These are phyloP conservation scores for Stratiolaelaps scimitus DNA, from an alignment of 1,140 invertebrate genomes.

Conservation along the genomic window DNA sequence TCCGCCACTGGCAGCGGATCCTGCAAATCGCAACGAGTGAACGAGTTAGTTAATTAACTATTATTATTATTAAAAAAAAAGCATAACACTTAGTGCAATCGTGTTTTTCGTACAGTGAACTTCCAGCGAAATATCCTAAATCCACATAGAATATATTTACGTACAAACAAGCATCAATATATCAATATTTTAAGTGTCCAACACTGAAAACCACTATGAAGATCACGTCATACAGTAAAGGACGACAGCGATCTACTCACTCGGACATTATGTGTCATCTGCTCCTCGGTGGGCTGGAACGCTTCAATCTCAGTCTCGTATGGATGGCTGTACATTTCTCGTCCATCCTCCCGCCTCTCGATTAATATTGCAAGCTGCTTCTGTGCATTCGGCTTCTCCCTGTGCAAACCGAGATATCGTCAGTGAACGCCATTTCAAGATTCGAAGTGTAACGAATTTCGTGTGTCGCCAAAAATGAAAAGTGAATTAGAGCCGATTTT, in stretches of 20 bases:
- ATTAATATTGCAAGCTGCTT: constrained; percentile 61
- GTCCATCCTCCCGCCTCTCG: constrained; percentile 51
- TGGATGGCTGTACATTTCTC: constrained; percentile 59
- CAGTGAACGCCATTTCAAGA: no score
- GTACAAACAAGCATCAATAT: no score
- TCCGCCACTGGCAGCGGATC: constrained; percentile 46
- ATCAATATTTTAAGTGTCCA: not conserved
- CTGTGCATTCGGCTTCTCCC: constrained; percentile 71
- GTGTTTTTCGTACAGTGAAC: no score
- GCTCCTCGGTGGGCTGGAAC: constrained; percentile 38
- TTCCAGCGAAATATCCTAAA: no score
- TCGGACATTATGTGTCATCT: constrained; percentile 32
- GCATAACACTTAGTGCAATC: no score
- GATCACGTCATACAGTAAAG: constrained; percentile 32
- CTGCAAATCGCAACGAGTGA: constrained; percentile 1
- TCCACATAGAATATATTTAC: no score
- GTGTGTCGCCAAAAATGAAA: no score
- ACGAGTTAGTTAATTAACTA: not conserved
- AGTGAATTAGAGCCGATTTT: no score
- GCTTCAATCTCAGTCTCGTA: constrained; percentile 70
- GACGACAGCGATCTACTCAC: no score
- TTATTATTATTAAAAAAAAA: no score
- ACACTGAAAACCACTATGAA: constrained; percentile 31
- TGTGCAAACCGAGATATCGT: no score
- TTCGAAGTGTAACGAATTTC: no score